Conservation (phyloP, 2,113 vertebrate genomes). For the Pseudonaja textilis region DNA sequence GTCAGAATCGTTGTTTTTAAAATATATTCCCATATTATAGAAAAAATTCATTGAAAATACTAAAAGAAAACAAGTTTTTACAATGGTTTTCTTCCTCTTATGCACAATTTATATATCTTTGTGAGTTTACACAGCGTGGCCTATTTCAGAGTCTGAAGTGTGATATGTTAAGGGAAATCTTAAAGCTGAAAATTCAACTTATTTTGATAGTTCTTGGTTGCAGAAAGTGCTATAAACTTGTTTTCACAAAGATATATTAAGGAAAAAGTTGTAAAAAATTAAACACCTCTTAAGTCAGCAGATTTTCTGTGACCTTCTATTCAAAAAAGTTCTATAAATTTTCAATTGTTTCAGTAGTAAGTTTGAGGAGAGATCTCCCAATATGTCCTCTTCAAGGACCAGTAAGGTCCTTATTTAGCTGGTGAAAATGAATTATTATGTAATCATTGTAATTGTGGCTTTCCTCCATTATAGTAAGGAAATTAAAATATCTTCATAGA, state of each 20-base stretch:
- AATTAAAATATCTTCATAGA: no score
- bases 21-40: not conserved
- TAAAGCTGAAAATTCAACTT: not conserved
- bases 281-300: not conserved
- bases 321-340: not conserved
- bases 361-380: not conserved
- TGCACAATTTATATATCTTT: not conserved
- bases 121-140: not conserved
- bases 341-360: not conserved
- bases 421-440: not conserved
- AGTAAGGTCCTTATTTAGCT: not conserved
- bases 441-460: not conserved
- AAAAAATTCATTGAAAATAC: not conserved
- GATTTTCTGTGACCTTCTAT: not conserved
- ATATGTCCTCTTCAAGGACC: not conserved
- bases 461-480: not conserved
- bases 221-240: not conserved
- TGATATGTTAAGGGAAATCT: not conserved
- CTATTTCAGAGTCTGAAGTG: not conserved
- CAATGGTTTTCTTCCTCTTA: not conserved
- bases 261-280: not conserved
- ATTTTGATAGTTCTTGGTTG: not conserved
- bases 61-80: not conserved
- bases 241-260: not conserved
- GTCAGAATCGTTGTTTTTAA: not conserved